phyloP scores from a whole-genome alignment of 2,113 vertebrate genomes.

The Tyto alba region DNA sequence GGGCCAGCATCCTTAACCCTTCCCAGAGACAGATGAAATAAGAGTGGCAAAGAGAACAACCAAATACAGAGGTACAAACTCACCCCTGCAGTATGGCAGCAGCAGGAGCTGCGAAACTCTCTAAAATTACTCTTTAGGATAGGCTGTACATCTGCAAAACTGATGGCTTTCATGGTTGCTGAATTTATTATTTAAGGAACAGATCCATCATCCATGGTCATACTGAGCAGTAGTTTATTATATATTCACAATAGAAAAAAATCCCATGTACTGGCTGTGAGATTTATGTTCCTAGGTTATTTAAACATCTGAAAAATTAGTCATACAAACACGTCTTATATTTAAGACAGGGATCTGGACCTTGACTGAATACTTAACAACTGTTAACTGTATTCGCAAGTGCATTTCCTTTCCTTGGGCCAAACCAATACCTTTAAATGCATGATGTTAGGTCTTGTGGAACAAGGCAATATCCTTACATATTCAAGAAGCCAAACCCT shows the following conservation, averaged over 20 bases:
- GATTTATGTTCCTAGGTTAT: neutral
- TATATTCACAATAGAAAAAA: neutral
- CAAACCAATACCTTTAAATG: neutral
- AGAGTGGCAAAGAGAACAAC: neutral
- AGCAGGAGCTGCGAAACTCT: neutral
- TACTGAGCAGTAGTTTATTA: conserved; percentile 4
- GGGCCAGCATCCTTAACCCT: neutral
- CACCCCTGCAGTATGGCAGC: neutral
- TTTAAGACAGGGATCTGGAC: neutral
- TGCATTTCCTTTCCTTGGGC: neutral
- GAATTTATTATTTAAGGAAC: conserved; percentile 22
- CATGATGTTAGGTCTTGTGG: neutral
- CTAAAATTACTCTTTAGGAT: neutral
- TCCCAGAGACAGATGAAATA: neutral
- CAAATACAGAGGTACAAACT: neutral
- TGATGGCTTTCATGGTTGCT: neutral
- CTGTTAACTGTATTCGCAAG: neutral
- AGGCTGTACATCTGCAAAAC: conserved; percentile 1
- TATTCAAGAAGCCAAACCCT: neutral
- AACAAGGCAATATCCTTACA: neutral
- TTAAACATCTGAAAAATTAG: conserved; percentile 4
- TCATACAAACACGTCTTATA: neutral
- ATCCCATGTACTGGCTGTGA: neutral
- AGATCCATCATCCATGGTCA: neutral
- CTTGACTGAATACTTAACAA: neutral